A percentile compares a stretch with the other conserved stretches of the same genome.
These are phyloP conservation scores for Argyrosomus japonicus DNA, from an alignment of 2,113 vertebrate species.

Conservation along the genomic window DNA sequence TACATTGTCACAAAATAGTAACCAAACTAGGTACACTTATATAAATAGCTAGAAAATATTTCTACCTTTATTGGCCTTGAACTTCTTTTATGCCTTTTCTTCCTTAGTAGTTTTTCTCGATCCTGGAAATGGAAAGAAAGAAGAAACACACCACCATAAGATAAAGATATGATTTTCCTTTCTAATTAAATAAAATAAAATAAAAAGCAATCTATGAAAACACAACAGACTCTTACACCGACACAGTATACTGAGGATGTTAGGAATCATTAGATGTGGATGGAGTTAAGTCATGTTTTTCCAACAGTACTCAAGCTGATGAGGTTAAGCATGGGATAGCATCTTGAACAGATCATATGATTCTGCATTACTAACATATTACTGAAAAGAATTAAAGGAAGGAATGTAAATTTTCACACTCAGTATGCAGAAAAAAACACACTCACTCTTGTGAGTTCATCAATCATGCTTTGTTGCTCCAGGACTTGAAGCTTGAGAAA, in stretches of 20 bases:
- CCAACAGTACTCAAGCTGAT: too few relatives aligned
- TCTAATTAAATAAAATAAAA: background rate
- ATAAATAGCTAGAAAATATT: background rate
- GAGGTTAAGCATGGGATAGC: background rate
- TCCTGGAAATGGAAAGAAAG: constrained; percentile 84
- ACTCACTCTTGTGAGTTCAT: constrained; percentile 86
- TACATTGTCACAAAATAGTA: background rate
- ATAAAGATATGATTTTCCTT: background rate
- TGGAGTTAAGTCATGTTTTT: background rate
- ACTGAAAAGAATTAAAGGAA: background rate
- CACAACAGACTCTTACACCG: background rate
- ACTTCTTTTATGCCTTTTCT: constrained; percentile 97
- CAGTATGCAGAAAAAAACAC: constrained; percentile 7
- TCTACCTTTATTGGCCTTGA: constrained; percentile 95
- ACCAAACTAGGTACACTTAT: background rate
- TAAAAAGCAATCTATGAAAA: constrained; percentile 8
- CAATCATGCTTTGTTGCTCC: constrained; percentile 93
- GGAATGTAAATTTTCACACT: background rate
- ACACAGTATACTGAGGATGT: background rate
- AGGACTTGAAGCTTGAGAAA: constrained; percentile 98
- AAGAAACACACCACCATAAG: constrained; percentile 12
- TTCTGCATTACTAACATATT: background rate
- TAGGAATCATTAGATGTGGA: background rate
- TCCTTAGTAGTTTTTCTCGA: constrained; percentile 94
- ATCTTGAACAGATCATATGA: background rate